phyloP scores from a whole-genome alignment of 64 coral and sea anemone genomes.

The Stichodactyla helianthus region DNA sequence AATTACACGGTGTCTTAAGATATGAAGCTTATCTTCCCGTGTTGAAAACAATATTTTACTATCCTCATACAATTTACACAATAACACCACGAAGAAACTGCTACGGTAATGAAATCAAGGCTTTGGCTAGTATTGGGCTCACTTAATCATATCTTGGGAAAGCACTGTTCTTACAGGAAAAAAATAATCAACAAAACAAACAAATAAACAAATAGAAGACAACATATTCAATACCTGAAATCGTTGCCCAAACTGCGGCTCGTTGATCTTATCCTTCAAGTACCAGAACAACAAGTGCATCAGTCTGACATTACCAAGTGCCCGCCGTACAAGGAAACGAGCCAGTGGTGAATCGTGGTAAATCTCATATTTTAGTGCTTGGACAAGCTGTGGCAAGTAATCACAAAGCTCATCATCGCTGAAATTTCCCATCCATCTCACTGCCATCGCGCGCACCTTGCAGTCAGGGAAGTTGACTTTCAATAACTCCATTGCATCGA shows the following conservation, averaged over 20 bases:
- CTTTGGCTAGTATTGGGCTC: too few species aligned
- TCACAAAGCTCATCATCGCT: constrained; percentile 94
- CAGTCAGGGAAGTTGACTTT: constrained; percentile 93
- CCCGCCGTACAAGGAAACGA: constrained; percentile 72
- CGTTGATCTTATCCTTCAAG: constrained; percentile 88
- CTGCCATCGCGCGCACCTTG: constrained; percentile 74
- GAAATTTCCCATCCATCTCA: constrained; percentile 80
- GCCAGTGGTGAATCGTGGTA: constrained; percentile 90
- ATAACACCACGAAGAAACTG: too few species aligned
- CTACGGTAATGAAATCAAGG: too few species aligned
- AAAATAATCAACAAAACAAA: not conserved
- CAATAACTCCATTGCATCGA: constrained; percentile 93
- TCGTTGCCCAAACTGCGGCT: constrained; percentile 94
- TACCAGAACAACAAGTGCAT: constrained; percentile 94
- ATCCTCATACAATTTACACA: too few species aligned
- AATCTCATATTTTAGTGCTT: constrained; percentile 97
- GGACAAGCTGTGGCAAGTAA: constrained; percentile 92
- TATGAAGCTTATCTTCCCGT: too few species aligned
- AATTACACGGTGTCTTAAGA: too few species aligned
- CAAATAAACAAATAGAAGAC: not conserved
- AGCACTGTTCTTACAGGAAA: too few species aligned
- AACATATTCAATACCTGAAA: constrained; percentile 39
- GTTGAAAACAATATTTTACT: too few species aligned
- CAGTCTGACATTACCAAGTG: constrained; percentile 75
- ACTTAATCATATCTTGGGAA: too few species aligned